A percentile compares a stretch with the other conserved stretches of the same genome.
Conservation (phyloP, 1,140 invertebrate genomes). For the Octopus bimaculoides region DNA sequence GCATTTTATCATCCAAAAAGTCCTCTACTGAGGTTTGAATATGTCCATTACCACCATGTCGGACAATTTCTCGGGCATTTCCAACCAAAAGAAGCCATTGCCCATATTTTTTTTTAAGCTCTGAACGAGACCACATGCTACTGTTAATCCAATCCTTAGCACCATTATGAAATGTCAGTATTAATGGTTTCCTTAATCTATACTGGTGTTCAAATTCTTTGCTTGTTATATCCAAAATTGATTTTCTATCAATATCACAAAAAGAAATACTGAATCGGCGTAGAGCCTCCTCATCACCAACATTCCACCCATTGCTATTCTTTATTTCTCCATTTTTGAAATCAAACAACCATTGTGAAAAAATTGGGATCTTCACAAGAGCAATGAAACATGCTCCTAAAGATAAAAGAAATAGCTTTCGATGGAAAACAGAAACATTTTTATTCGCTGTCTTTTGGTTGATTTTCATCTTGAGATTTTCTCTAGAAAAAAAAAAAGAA, state of each 20-base stretch:
- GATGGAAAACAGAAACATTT: no score
- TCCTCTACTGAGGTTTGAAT: constrained; percentile 34
- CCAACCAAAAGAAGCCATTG: constrained; percentile 40
- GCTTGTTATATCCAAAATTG: constrained; percentile 27
- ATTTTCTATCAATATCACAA: constrained; percentile 40
- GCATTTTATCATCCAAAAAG: constrained; percentile 39
- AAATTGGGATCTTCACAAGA: no score
- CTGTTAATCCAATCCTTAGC: constrained; percentile 45
- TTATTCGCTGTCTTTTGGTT: no score
- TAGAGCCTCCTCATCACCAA: not conserved
- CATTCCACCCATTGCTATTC: not conserved
- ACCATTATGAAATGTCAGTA: constrained; percentile 44
- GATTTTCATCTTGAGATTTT: no score
- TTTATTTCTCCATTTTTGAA: no score
- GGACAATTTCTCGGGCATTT: constrained; percentile 45
- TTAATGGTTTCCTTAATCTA: constrained; percentile 43
- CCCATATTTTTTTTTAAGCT: constrained; percentile 40
- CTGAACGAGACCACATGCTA: constrained; percentile 35
- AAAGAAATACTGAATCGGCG: not conserved
- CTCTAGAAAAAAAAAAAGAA: no score
- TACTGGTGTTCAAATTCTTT: constrained; percentile 44
- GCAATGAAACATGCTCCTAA: no score
- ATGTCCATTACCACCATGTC: constrained; percentile 47
- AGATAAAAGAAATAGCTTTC: no score
- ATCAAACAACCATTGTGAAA: no score